phyloP scores from a whole-genome alignment of 2,113 vertebrate species.

The Oryzias celebensis region DNA sequence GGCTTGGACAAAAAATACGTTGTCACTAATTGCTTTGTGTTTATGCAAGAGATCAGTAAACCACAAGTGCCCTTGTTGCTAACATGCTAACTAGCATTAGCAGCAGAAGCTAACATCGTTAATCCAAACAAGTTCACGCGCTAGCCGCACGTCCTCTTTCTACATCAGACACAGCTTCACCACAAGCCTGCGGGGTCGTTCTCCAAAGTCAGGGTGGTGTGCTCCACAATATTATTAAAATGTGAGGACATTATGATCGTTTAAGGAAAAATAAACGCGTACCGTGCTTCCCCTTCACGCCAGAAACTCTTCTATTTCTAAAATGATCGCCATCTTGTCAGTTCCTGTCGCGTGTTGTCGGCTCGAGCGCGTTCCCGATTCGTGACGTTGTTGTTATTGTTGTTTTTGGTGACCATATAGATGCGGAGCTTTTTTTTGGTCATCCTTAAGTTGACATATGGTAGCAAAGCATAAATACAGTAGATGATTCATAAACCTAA shows the following conservation, averaged over 20 bases:
- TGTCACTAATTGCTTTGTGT: not conserved
- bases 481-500: too few relatives aligned
- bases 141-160: constrained; percentile 15
- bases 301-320: constrained; percentile 52
- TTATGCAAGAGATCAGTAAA: constrained; percentile 28
- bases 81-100: constrained; percentile 46
- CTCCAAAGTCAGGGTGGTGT: not conserved
- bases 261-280: constrained; percentile 19
- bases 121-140: constrained; percentile 49
- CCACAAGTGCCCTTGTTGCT: constrained; percentile 23
- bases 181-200: not conserved
- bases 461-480: too few relatives aligned
- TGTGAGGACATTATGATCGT: constrained; percentile 16
- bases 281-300: constrained; percentile 68
- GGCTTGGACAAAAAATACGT: rapidly evolving
- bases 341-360: constrained; percentile 70
- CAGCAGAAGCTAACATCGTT: constrained; percentile 18
- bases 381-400: constrained; percentile 65
- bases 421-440: not conserved
- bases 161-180: not conserved
- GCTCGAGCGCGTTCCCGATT: constrained; percentile 55
- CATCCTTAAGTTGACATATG: not conserved
- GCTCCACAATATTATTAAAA: constrained; percentile 10
- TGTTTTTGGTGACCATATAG: not conserved
- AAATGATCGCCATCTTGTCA: constrained; percentile 74